Evolutionary conservation across 2,797 vertebrate species (phyloP).

Genomic region (Cirrhinus mrigala): DNA sequence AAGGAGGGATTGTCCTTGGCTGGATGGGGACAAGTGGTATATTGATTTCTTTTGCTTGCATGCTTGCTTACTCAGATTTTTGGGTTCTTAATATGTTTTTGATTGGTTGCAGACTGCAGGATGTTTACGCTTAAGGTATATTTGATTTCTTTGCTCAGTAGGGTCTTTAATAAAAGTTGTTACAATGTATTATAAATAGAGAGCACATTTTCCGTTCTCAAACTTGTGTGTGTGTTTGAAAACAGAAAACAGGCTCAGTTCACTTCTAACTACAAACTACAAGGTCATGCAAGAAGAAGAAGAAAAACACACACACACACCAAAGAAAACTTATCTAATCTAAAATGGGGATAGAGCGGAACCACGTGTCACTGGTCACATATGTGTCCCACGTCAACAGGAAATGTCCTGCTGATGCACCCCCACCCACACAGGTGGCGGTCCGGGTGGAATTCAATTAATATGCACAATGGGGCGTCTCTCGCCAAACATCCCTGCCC

Average conservation of each 20-base stretch:
- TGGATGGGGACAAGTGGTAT: constrained; percentile 16
- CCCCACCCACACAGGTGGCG: constrained; percentile 55
- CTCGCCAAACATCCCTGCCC: constrained; percentile 48
- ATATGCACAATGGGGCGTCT: constrained; percentile 56
- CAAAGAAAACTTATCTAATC: constrained; percentile 24
- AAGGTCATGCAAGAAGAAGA: no score
- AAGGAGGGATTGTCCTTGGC: constrained; percentile 32
- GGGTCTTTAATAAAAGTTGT: neutral
- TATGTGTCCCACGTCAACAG: constrained; percentile 41
- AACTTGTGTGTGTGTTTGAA: no score
- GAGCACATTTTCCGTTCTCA: neutral
- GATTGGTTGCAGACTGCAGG: neutral
- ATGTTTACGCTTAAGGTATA: neutral
- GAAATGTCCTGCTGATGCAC: constrained; percentile 26
- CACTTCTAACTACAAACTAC: no score
- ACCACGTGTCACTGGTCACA: constrained; percentile 14
- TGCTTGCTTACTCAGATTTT: constrained; percentile 24
- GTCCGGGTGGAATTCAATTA: constrained; percentile 62
- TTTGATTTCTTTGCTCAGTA: neutral
- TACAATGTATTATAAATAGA: neutral
- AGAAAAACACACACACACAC: no score
- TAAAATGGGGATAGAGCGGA: neutral
- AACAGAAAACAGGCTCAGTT: no score
- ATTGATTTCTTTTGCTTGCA: constrained; percentile 31
- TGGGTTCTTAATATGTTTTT: neutral